Percentiles rank a stretch among this genome's conserved stretches.
These are phyloP conservation scores for Phaenicophaeus curvirostris DNA, from an alignment of 2,797 vertebrate species.

Conservation along the genomic window DNA sequence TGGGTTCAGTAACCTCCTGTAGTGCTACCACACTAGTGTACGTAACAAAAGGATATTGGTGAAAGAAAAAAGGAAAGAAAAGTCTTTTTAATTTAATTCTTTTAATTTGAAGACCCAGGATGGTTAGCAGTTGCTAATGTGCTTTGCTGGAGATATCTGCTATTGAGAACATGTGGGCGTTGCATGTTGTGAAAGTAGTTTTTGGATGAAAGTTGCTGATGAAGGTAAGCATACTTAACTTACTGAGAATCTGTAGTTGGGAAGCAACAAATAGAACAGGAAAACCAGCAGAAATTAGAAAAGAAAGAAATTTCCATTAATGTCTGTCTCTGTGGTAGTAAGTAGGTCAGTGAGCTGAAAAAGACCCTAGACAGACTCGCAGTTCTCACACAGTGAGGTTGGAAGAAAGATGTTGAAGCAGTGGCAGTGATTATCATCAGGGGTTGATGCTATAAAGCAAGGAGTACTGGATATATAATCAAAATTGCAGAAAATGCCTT, in stretches of 20 bases:
- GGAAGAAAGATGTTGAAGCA: neutral
- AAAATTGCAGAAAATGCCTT: neutral
- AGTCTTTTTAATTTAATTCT: neutral
- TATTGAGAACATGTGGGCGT: neutral
- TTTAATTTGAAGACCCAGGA: neutral
- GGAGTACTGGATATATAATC: neutral
- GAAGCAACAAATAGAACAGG: neutral
- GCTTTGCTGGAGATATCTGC: neutral
- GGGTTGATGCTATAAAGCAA: neutral
- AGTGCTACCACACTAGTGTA: neutral
- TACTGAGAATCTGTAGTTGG: neutral
- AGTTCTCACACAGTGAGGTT: neutral
- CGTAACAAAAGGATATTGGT: neutral
- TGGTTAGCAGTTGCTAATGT: neutral
- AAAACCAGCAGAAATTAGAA: neutral
- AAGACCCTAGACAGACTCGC: neutral
- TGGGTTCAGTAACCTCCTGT: neutral
- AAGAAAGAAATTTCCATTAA: neutral
- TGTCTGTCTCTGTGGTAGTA: neutral
- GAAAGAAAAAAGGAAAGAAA: neutral
- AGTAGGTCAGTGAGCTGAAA: constrained; percentile 23
- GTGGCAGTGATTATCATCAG: neutral
- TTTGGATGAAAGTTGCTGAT: neutral
- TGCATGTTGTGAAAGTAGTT: neutral
- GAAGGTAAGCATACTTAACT: neutral